Base-by-base conservation (phyloP, 2,113 vertebrate species). In the Pelodiscus sinensis region DNA sequence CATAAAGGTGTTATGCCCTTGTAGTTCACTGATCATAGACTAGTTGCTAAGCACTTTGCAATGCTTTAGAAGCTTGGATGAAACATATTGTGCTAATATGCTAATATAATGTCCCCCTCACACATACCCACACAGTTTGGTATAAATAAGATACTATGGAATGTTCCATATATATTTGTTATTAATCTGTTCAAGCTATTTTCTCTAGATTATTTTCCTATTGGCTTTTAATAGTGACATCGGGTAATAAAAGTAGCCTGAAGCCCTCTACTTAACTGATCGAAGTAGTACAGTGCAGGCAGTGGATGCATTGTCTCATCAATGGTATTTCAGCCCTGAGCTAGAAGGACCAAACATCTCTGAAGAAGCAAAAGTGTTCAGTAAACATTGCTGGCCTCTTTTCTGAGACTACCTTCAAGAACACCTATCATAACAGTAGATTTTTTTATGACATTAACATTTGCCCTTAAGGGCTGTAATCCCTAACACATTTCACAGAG, bases 301-400 rank as follows among this genome's bases (percentile, higher is more conserved):
- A 12, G 5, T 24, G 22, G 22, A 24, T 35, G 65, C 65, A 68
- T 68, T 68, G 31, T 68, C 65, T 68, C 31, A 18, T 3, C 4
- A 35, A 9, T 35, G 31, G 14, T 86, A 44, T 6, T 85, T 81
- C 57, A 88, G 27, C n/a, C 90, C 91, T 93, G 31, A 81, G 19
- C 15, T 31, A 3, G 75, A 93, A 92, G 71, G 19, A 35, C 19
- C 87, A 86, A 94, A 84, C 2, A 78, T 85, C 77, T 24, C 24
- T 86, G 62, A 4, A n/a, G 50, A 81, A 5, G 9, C 2, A 84
- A 89, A 83, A 31, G 8, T 8, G 3, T 14, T 68, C 0, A 75
- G 50, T 75, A 94, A 82, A 68, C 0, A 51, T 62, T 56, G 4
- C 50, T 90, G 90, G 73, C 21, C 54, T 89, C 9, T 60, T 1